Percentiles rank a stretch among this genome's conserved stretches.
phyloP scores from a whole-genome alignment of 1,140 invertebrate genomes.

The Chironomus tepperi region DNA sequence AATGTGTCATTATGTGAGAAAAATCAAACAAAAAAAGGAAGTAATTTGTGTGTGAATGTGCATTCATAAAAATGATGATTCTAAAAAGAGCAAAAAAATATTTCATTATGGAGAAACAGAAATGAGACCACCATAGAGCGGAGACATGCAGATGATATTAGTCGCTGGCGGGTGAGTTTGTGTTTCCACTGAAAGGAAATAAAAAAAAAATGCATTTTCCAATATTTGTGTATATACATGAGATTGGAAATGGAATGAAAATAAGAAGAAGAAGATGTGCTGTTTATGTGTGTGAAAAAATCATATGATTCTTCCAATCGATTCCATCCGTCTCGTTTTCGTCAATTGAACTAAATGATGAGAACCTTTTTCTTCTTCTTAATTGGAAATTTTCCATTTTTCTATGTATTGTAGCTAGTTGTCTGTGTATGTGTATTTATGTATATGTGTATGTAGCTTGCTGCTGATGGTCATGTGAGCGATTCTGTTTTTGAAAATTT shows the following conservation, averaged over 20 bases:
- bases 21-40: not conserved
- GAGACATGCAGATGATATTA: conserved; percentile 40
- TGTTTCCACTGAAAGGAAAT: conserved; percentile 12
- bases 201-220: conserved; percentile 17
- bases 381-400: not conserved
- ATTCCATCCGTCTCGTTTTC: not conserved
- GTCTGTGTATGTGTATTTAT: not conserved
- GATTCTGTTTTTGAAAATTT: not conserved
- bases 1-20: not conserved
- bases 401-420: not conserved
- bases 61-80: not conserved
- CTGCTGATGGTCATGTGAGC: not conserved
- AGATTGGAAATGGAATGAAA: too few relatives aligned
- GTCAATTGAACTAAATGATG: not conserved
- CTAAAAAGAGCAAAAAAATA: not conserved
- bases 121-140: conserved; percentile 19
- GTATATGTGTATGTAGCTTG: not conserved
- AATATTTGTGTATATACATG: not conserved
- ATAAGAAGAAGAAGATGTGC: too few relatives aligned
- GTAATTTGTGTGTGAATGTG: not conserved
- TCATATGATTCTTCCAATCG: conserved; percentile 21
- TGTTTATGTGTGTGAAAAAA: not conserved
- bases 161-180: conserved; percentile 41
- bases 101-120: conserved; percentile 15
- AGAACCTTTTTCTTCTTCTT: not conserved